phyloP scores from a whole-genome alignment of 2,888 invertebrate species.

The Scaptomyza caliginosa region DNA sequence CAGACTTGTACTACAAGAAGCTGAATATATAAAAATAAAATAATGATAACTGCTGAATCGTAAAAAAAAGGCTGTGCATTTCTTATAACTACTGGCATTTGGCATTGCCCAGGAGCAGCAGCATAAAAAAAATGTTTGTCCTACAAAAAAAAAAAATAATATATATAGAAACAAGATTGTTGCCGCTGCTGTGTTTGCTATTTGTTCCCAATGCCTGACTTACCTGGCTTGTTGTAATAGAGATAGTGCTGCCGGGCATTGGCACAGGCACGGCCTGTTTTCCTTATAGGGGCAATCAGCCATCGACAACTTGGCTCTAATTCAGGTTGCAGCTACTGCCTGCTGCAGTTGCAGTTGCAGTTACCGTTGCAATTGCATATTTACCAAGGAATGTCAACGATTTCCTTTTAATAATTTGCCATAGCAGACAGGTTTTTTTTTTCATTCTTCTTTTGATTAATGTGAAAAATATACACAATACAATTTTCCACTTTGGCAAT shows the following conservation, averaged over 20 bases:
- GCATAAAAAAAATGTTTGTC: conserved; percentile 71
- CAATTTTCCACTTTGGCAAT: conserved; percentile 47
- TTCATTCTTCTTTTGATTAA: conserved; percentile 18
- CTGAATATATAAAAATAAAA: conserved; percentile 51
- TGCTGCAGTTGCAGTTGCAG: conserved; percentile 53
- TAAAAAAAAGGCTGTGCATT: conserved; percentile 56
- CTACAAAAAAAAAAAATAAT: conserved; percentile 42
- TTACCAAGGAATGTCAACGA: conserved; percentile 77
- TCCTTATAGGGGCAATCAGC: conserved; percentile 81
- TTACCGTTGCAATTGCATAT: conserved; percentile 74
- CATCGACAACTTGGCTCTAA: conserved; percentile 70
- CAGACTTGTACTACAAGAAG: conserved; percentile 63
- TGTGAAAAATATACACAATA: conserved; percentile 34
- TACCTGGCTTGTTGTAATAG: conserved; percentile 68
- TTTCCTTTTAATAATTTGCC: conserved; percentile 77
- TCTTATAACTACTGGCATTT: conserved; percentile 54
- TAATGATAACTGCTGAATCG: conserved; percentile 73
- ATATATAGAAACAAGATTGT: conserved; percentile 6
- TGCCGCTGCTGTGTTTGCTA: conserved; percentile 50
- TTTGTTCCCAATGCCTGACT: conserved; percentile 50
- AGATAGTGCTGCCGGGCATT: conserved; percentile 60
- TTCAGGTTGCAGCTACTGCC: conserved; percentile 59
- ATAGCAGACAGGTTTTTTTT: conserved; percentile 50
- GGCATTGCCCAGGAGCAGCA: conserved; percentile 42
- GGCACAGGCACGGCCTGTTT: conserved; percentile 42